phyloP scores from a whole-genome alignment of 2,113 vertebrate species.

The Pomatostomus ruficeps region DNA sequence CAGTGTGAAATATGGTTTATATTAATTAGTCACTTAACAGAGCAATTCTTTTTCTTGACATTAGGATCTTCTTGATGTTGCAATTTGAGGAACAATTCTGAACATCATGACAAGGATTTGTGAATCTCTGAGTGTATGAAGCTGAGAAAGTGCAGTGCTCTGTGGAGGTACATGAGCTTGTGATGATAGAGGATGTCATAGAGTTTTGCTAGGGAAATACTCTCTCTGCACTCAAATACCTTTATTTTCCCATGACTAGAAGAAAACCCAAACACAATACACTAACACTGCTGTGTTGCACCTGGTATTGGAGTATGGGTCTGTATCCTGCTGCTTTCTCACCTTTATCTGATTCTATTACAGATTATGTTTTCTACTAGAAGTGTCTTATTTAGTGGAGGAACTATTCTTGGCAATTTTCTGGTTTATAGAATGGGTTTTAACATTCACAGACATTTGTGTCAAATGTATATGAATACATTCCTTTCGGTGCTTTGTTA shows the following conservation, averaged over 20 bases:
- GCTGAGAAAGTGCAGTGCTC: background rate
- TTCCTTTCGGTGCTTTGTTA: background rate
- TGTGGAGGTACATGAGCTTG: background rate
- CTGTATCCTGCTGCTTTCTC: background rate
- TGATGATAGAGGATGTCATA: background rate
- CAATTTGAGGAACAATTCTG: background rate
- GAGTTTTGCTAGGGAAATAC: background rate
- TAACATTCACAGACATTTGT: background rate
- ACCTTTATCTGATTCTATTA: background rate
- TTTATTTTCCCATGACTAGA: background rate
- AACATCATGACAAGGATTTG: background rate
- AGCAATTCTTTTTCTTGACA: background rate
- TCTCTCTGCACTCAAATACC: background rate
- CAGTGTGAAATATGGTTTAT: background rate
- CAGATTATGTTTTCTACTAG: background rate
- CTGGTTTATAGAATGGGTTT: background rate
- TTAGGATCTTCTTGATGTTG: background rate
- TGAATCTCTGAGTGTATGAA: background rate
- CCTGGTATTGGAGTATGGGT: background rate
- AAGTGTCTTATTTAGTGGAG: background rate
- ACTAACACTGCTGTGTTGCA: background rate
- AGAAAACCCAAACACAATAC: background rate
- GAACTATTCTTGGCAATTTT: background rate
- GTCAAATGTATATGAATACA: background rate
- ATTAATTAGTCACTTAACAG: background rate